phyloP scores from a whole-genome alignment of 2,797 vertebrate genomes.

The Enteromius anoplus region DNA sequence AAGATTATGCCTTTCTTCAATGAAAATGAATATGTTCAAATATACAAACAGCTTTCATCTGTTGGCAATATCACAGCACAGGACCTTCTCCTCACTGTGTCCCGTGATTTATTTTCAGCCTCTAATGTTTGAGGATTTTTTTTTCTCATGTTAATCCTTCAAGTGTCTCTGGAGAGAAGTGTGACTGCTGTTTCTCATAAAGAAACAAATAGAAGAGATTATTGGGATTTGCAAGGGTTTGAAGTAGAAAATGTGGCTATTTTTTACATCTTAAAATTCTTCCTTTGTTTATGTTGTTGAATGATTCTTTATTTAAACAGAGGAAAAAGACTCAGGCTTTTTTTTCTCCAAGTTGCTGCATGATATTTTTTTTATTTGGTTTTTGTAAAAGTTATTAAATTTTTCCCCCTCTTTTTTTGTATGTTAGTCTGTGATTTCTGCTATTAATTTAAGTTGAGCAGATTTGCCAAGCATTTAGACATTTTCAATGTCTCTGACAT shows the following conservation, averaged over 20 bases:
- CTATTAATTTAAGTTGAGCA: constrained; percentile 64
- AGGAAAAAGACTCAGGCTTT: constrained; percentile 70
- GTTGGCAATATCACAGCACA: constrained; percentile 31
- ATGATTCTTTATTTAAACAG: constrained; percentile 42
- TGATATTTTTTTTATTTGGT: constrained; percentile 64
- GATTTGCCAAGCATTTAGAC: constrained; percentile 74
- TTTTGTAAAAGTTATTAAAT: constrained; percentile 65
- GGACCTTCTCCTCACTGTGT: constrained; percentile 15
- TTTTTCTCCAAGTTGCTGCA: constrained; percentile 79
- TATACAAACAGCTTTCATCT: constrained; percentile 35
- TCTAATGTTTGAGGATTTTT: constrained; percentile 23
- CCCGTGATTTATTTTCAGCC: constrained; percentile 23
- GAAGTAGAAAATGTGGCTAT: constrained; percentile 12
- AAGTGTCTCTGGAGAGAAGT: constrained; percentile 26
- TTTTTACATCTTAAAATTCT: constrained; percentile 1
- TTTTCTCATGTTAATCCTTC: constrained; percentile 28
- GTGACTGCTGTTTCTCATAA: constrained; percentile 24
- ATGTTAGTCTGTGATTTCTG: constrained; percentile 63
- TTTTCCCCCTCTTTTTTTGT: constrained; percentile 49
- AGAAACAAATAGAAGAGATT: constrained; percentile 25
- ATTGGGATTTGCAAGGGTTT: constrained; percentile 13
- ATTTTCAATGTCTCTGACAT: constrained; percentile 69
- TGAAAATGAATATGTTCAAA: constrained; percentile 13
- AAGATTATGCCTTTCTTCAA: constrained; percentile 29
- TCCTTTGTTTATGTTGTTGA: constrained; percentile 38